Evolutionary conservation across 2,797 vertebrate genomes (phyloP), one percentile per base, ranked within the genome.

Genomic region (Hoplostethus atlanticus): DNA sequence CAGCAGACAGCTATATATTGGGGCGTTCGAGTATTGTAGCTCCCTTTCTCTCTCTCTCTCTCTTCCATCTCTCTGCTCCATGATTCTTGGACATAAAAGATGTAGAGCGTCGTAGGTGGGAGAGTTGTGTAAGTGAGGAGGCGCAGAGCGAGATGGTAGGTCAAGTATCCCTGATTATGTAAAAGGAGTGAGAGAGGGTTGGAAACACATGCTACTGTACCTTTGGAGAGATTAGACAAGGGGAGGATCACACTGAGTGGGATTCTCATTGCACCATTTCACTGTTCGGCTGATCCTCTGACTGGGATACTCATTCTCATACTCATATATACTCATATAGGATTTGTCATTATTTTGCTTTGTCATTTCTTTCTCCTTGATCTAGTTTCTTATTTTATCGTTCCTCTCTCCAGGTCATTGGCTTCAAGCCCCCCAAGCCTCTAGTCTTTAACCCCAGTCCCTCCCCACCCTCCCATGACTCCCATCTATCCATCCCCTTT

Each of bases 61-160:
- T 71, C 51, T 70, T 28, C 53, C 16, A 21, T 76, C 81, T 81
- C 71, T 71, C 50, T 40, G 71, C 69, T 65, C 64, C 47, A 74
- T 79, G 81, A 80, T 85, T 86, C 84, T 86, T 87, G 88, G 77
- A 87, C 83, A 87, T 88, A 51, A 85, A 91, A 86, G 84, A 88
- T 83, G 65, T 70, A 66, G 81, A 86, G 88, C 87, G 85, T 87
- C 66, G 92, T 91, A 90, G 88, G 89, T 87, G 88, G 92, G 78
- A 91, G 90, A 76, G 87, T 91, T 92, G 90, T 92, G 88, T 91
- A 92, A 90, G 88, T 84, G 91, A 91, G 77, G 90, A 90, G 91
- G 91, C 83, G 71, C 88, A 78, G 76, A 76, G 80, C 76, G 68
- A 80, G 83, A 88, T 84, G 85, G 62, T 52, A 47, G 91, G 84